These are phyloP conservation scores for Chondrilla cf. caribensis DNA, from an alignment of 37 sponge, comb jelly and placozoan species.

Conservation along the genomic window DNA sequence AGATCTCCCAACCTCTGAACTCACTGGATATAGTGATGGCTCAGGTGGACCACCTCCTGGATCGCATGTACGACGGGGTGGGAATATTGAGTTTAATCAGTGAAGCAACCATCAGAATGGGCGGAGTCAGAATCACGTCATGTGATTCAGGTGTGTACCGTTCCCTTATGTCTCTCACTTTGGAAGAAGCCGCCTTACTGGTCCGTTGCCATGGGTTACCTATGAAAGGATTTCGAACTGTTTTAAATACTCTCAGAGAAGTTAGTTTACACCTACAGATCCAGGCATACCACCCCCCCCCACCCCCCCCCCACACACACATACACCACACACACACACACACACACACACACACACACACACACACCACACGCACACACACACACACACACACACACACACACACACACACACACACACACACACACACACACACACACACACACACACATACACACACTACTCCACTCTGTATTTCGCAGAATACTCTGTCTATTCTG, in stretches of 20 bases:
- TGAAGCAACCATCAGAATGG: constrained; percentile 61
- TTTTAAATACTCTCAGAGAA: constrained; percentile 40
- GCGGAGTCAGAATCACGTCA: constrained; percentile 49
- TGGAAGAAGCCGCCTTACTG: constrained; percentile 62
- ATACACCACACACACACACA: neutral
- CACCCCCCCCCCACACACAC: neutral
- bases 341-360: too few relatives aligned
- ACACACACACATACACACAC: neutral
- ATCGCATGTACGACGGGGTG: constrained; percentile 45
- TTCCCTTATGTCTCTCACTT: constrained; percentile 38
- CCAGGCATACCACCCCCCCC: too few relatives aligned
- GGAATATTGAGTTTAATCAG: constrained; percentile 64
- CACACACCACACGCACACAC: too few relatives aligned
- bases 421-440: constrained; percentile 4
- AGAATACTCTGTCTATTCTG: constrained; percentile 19
- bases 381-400: too few relatives aligned
- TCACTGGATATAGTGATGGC: constrained; percentile 58
- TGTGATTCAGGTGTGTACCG: constrained; percentile 70
- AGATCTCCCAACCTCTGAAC: constrained; percentile 62
- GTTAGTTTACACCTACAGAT: neutral
- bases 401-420: too few relatives aligned
- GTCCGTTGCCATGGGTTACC: constrained; percentile 71
- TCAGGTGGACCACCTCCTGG: constrained; percentile 42
- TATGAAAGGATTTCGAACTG: constrained; percentile 30
- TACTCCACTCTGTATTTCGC: neutral